A percentile compares a stretch with the other conserved stretches of the same genome.
Conservation (phyloP, 2,113 vertebrate genomes). For the Tringa solitaria region DNA sequence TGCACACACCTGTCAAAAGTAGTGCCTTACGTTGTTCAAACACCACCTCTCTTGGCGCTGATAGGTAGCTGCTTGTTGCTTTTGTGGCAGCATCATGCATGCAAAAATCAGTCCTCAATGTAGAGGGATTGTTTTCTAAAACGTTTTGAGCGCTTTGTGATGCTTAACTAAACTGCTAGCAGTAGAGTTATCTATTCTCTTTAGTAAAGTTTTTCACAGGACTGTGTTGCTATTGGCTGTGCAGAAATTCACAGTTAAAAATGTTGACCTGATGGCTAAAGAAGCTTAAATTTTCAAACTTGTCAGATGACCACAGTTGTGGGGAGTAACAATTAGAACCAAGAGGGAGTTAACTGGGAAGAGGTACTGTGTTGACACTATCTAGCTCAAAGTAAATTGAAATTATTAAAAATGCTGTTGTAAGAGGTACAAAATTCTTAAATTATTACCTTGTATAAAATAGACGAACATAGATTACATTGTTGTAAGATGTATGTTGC, state of each 20-base stretch:
- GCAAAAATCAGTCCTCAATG: background rate
- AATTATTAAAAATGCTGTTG: background rate
- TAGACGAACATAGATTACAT: background rate
- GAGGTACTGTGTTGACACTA: background rate
- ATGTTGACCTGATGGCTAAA: background rate
- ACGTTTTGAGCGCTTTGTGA: background rate
- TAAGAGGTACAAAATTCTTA: rapidly evolving
- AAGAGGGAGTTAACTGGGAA: background rate
- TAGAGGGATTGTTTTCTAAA: background rate
- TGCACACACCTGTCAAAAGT: background rate
- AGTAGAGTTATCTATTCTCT: background rate
- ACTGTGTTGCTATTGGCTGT: background rate
- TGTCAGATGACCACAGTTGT: background rate
- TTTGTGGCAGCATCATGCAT: background rate
- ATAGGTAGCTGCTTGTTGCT: background rate
- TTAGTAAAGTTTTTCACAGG: background rate
- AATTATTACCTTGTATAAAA: background rate
- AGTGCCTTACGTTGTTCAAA: background rate
- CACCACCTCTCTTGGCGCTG: background rate
- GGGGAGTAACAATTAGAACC: background rate
- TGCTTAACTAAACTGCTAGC: background rate
- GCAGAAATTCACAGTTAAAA: background rate
- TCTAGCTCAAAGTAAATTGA: background rate
- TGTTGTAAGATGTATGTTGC: background rate
- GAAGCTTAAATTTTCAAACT: background rate